Evolutionary conservation across 2,113 vertebrate genomes (phyloP).

Genomic region (Antechinus flavipes): DNA sequence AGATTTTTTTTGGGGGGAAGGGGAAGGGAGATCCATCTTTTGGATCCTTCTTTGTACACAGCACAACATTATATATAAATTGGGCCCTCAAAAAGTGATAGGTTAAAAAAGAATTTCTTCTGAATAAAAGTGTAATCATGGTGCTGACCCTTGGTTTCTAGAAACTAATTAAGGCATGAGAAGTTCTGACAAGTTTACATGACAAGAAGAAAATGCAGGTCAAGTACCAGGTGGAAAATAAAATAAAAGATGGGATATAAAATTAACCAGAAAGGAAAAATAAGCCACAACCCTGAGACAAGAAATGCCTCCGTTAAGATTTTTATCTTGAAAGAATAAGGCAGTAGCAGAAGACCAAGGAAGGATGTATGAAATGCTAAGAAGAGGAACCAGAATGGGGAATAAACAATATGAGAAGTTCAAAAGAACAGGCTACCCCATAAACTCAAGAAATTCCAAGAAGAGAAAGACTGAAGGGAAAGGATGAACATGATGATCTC

Average conservation of each 20-base stretch:
- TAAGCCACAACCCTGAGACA: not conserved
- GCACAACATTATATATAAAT: not conserved
- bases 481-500: not conserved
- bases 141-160: not conserved
- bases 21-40: not conserved
- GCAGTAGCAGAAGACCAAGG: not conserved
- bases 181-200: not conserved
- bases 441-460: conserved; percentile 33
- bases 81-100: not conserved
- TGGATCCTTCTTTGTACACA: not conserved
- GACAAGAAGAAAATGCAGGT: not conserved
- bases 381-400: conserved; percentile 12
- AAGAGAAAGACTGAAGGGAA: not conserved
- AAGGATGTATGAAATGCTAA: not conserved
- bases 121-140: not conserved
- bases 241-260: conserved; percentile 30
- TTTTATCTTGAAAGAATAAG: conserved; percentile 5
- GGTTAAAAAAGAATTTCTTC: not conserved
- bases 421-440: not conserved
- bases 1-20: no score
- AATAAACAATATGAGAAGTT: not conserved
- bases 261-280: not conserved
- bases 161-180: not conserved
- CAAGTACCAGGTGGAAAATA: not conserved
- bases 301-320: conserved; percentile 34